Evolutionary conservation across 2,888 invertebrate species (phyloP), one percentile per base, ranked within the genome.

Genomic region (Anthrax anthrax): DNA sequence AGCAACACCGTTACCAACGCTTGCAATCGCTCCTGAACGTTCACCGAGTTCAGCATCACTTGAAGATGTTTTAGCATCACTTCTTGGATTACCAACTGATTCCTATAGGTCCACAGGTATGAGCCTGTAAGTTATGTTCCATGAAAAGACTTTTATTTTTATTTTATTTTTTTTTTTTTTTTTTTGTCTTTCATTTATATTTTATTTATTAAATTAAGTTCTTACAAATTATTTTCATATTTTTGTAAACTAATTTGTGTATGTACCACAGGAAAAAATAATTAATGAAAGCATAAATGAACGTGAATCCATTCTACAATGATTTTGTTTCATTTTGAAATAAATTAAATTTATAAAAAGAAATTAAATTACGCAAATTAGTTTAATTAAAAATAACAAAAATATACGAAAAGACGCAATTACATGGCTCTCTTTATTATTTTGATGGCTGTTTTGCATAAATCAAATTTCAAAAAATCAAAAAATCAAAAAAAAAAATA

Each of bases 41-140:
- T 81, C 81, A 54, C 81, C 83, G 61, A 82, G 83, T 42, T 85
- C 85, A 57, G 85, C 89, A 50, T 92, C 91, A 55, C 74, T 92
- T 65, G 91, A 92, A 75, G 91, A 92, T 74, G 91, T 92, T 55
- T 75, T 92, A 70, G 89, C 92, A 70, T 88, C 90, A 54, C 79
- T 92, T 57, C 79, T 92, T 70, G 88, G 90, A 63, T 77, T 89
- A 63, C 84, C 89, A 61, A 77, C 83, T 55, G 71, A 74, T 58
- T 76, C 79, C 57, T 78, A 83, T 60, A 82, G 84, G 62, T 81
- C 85, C 58, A 86, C 86, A 75, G 69, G 69, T 69, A 69, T 65
- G 78, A 79, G 78, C 76, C 78, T 80, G 81, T 81, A 82, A 82
- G 81, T 82, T 78, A 77, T 75, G 62, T 64, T 63, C 72, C 73